phyloP scores from a whole-genome alignment of 2,113 vertebrate species.

The Myotis yumanensis region DNA sequence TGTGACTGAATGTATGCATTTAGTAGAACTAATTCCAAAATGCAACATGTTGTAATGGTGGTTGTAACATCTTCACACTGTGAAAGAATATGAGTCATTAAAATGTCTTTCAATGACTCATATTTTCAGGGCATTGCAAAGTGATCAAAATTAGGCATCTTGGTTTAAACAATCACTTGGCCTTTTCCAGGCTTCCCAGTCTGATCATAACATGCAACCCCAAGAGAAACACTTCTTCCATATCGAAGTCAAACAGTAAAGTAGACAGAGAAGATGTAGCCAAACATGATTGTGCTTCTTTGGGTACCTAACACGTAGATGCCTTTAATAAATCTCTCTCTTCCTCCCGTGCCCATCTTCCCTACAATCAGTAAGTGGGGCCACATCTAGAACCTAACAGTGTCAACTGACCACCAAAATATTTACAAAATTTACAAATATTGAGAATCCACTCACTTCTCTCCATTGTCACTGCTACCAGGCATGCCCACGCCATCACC shows the following conservation, averaged over 20 bases:
- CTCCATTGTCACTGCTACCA: background rate
- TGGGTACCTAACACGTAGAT: background rate
- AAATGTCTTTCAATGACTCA: background rate
- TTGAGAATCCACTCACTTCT: background rate
- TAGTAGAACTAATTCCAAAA: constrained; percentile 1
- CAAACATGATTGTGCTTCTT: too few species aligned
- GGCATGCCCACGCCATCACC: background rate
- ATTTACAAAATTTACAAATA: too few species aligned
- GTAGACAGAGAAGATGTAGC: too few species aligned
- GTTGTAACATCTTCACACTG: background rate
- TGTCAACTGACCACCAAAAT: background rate
- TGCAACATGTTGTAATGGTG: background rate
- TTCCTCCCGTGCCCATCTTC: background rate
- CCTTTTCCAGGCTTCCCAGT: background rate
- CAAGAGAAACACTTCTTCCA: background rate
- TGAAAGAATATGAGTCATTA: background rate
- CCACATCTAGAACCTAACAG: background rate
- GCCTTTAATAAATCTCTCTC: background rate
- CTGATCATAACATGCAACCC: background rate
- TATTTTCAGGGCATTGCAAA: background rate
- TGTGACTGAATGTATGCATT: background rate
- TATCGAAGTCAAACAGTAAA: too few species aligned
- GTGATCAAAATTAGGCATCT: background rate
- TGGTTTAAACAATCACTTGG: background rate
- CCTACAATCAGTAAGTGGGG: too few species aligned